phyloP scores from a whole-genome alignment of 2,797 vertebrate genomes.

The Fringilla coelebs region DNA sequence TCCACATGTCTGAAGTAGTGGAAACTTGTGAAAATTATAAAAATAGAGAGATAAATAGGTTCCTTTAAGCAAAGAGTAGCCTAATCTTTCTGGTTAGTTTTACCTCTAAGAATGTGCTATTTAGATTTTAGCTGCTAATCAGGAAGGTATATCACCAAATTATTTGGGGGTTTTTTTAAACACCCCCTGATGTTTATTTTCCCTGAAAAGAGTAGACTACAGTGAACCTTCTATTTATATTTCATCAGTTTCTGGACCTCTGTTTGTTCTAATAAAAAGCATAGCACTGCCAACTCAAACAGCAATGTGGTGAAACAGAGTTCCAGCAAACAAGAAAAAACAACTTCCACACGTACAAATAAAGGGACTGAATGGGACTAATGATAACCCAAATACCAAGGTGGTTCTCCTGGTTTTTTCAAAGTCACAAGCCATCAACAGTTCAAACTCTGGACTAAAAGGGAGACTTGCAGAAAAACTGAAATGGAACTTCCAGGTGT shows the following conservation, averaged over 20 bases:
- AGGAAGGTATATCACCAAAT: not conserved
- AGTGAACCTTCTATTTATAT: slow-evolving; percentile 66
- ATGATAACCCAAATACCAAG: slow-evolving; percentile 1
- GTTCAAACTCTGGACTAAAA: not conserved
- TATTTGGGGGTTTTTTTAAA: not conserved
- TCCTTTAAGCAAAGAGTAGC: slow-evolving; percentile 3
- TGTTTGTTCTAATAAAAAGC: slow-evolving; percentile 69
- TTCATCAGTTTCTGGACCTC: slow-evolving; percentile 62
- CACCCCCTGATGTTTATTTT: slow-evolving; percentile 10
- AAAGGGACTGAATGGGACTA: slow-evolving; percentile 21
- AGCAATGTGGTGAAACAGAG: slow-evolving; percentile 43
- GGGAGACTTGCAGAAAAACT: not conserved
- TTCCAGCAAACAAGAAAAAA: slow-evolving; percentile 38
- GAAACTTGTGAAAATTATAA: not conserved
- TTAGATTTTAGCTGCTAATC: slow-evolving; percentile 47
- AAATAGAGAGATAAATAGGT: not conserved
- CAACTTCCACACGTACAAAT: slow-evolving; percentile 38
- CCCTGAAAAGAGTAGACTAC: slow-evolving; percentile 32
- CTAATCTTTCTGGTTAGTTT: not conserved
- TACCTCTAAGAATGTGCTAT: slow-evolving; percentile 10
- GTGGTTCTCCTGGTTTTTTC: not conserved
- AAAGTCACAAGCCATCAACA: not conserved
- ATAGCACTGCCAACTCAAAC: slow-evolving; percentile 68
- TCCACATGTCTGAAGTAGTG: not conserved
- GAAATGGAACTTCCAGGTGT: not conserved